Evolutionary conservation across 92 coral and sea anemone genomes (phyloP).

Genomic region (Palythoa grandiflora): DNA sequence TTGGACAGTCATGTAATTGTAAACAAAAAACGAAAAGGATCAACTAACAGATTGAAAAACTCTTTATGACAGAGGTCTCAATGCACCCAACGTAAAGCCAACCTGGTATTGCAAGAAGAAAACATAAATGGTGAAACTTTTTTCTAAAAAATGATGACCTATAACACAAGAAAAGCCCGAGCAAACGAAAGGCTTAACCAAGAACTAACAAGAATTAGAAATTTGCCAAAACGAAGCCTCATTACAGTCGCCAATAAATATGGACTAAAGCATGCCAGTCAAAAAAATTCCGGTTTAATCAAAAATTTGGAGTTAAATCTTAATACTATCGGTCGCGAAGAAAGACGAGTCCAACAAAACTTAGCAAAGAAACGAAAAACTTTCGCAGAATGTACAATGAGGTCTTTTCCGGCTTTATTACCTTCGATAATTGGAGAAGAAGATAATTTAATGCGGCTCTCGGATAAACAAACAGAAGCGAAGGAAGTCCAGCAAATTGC

Average conservation of each 20-base stretch:
- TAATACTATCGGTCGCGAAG: conserved; percentile 65
- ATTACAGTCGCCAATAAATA: conserved; percentile 77
- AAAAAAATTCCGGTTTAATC: conserved; percentile 80
- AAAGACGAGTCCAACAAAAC: conserved; percentile 70
- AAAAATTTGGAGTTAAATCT: conserved; percentile 78
- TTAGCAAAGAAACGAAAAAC: conserved; percentile 62
- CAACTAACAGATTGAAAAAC: too few species aligned
- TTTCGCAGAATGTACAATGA: conserved; percentile 67
- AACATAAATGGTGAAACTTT: not conserved
- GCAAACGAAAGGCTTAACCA: conserved; percentile 83
- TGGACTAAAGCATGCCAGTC: conserved; percentile 83
- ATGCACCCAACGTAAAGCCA: not conserved
- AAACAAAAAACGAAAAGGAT: too few species aligned
- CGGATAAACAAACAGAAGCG: conserved; percentile 29
- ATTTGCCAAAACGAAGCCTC: conserved; percentile 82
- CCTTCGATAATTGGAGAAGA: conserved; percentile 41
- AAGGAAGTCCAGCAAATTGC: not conserved
- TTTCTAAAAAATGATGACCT: conserved; percentile 21
- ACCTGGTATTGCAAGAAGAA: not conserved
- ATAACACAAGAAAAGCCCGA: conserved; percentile 67
- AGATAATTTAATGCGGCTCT: not conserved
- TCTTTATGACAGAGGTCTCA: too few species aligned
- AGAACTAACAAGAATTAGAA: conserved; percentile 78
- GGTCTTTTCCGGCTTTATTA: conserved; percentile 70
- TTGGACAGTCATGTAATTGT: too few species aligned